Conservation (phyloP, 2,888 invertebrate species). For the Cheilosia urbana region DNA sequence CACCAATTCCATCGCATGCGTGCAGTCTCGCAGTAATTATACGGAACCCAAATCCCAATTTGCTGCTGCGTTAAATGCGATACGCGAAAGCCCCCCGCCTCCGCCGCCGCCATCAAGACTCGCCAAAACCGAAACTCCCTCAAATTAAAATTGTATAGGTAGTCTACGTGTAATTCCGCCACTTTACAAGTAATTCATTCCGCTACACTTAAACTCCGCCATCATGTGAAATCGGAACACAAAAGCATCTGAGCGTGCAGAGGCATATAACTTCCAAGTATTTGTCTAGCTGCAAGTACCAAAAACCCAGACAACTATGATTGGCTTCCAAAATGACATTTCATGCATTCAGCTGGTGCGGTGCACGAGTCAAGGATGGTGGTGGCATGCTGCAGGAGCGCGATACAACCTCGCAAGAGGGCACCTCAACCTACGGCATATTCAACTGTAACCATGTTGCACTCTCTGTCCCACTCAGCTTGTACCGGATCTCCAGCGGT, state of each 20-base stretch:
- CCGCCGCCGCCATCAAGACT: neutral
- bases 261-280: conserved; percentile 15
- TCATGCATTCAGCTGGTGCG: conserved; percentile 34
- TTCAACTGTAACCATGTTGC: conserved; percentile 11
- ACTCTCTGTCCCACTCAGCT: conserved; percentile 4
- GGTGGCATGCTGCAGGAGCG: neutral
- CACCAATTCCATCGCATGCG: conserved; percentile 7
- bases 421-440: no score
- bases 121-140: conserved; percentile 18
- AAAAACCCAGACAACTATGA: conserved; percentile 67
- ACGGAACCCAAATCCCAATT: conserved; percentile 4
- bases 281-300: conserved; percentile 64
- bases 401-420: neutral
- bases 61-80: neutral
- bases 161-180: conserved; percentile 9
- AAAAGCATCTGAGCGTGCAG: conserved; percentile 31
- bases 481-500: conserved; percentile 4
- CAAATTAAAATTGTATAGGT: conserved; percentile 50
- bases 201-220: conserved; percentile 50
- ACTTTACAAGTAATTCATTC: conserved; percentile 60
- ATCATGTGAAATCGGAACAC: conserved; percentile 38
- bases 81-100: conserved; percentile 5
- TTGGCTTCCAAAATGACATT: conserved; percentile 64
- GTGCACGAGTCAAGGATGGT: conserved; percentile 17
- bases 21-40: no score